phyloP scores from a whole-genome alignment of 2,113 vertebrate species.

The Atractosteus spatula region DNA sequence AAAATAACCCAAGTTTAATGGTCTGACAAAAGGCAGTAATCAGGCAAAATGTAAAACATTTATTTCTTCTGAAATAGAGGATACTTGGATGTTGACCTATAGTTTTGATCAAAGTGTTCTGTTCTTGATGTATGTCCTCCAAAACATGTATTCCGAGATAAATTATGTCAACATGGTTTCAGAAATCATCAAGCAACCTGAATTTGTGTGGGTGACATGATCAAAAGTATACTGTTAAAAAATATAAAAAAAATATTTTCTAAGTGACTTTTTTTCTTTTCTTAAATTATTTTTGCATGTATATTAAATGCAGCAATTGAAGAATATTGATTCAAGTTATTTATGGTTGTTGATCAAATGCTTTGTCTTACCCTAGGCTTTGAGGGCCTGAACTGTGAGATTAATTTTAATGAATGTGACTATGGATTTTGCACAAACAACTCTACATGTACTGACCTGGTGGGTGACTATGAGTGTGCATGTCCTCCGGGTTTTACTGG shows the following conservation, averaged over 20 bases:
- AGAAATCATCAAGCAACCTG: too few relatives aligned
- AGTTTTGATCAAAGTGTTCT: neutral
- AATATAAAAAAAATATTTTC: too few relatives aligned
- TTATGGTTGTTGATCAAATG: conserved; percentile 15
- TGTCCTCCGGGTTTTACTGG: conserved; percentile 63
- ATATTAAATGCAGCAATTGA: too few relatives aligned
- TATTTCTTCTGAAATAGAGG: neutral
- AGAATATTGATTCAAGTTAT: neutral
- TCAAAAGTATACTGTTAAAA: neutral
- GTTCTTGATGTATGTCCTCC: neutral
- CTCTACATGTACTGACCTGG: conserved; percentile 68
- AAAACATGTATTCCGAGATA: neutral
- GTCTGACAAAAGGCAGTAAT: conserved; percentile 18
- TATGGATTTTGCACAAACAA: conserved; percentile 65
- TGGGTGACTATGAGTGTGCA: conserved; percentile 62
- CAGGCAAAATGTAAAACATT: conserved; percentile 10
- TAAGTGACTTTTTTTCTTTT: too few relatives aligned
- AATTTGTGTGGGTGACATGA: neutral
- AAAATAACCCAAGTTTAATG: conserved; percentile 26
- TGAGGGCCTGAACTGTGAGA: conserved; percentile 66
- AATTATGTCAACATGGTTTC: neutral
- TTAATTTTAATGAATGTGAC: conserved; percentile 66
- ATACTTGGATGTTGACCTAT: neutral
- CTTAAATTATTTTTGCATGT: too few relatives aligned
- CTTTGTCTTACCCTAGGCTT: conserved; percentile 48